phyloP scores from a whole-genome alignment of 2,797 vertebrate species.

The Notoglanidium macrostoma region DNA sequence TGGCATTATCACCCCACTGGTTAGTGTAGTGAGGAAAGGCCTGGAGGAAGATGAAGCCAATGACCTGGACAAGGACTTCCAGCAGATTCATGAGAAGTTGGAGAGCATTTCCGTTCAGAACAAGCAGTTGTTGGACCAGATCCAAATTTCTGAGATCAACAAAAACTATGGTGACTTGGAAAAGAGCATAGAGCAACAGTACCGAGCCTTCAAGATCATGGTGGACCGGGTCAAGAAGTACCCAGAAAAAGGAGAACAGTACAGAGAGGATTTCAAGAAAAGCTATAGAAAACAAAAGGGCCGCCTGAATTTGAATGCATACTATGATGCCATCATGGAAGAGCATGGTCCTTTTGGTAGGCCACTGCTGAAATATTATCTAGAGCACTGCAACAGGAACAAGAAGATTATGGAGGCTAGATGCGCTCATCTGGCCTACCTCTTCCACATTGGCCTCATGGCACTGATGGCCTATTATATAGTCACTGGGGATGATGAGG shows the following conservation, averaged over 20 bases:
- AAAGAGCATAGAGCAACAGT: constrained; percentile 79
- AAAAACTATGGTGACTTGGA: constrained; percentile 76
- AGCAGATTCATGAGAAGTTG: constrained; percentile 66
- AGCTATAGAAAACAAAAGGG: constrained; percentile 71
- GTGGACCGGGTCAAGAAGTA: constrained; percentile 68
- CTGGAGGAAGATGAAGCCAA: constrained; percentile 65
- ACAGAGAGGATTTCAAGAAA: constrained; percentile 69
- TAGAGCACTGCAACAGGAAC: constrained; percentile 67
- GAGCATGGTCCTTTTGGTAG: constrained; percentile 62
- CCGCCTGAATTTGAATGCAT: constrained; percentile 71
- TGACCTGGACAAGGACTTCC: constrained; percentile 70
- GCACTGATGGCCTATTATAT: constrained; percentile 77
- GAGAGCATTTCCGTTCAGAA: constrained; percentile 76
- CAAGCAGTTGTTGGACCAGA: constrained; percentile 69
- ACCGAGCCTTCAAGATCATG: constrained; percentile 72
- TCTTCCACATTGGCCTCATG: constrained; percentile 79
- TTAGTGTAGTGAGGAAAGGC: constrained; percentile 73
- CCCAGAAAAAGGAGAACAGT: constrained; percentile 50
- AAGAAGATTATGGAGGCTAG: constrained; percentile 72
- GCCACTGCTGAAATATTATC: constrained; percentile 72
- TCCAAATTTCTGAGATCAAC: constrained; percentile 73
- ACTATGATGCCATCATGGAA: constrained; percentile 72
- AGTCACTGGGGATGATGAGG: constrained; percentile 75
- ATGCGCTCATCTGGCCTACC: constrained; percentile 74
- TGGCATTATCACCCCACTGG: constrained; percentile 75